Evolutionary conservation across 64 coral and sea anemone species (phyloP).

Genomic region (Stichodactyla mertensii): DNA sequence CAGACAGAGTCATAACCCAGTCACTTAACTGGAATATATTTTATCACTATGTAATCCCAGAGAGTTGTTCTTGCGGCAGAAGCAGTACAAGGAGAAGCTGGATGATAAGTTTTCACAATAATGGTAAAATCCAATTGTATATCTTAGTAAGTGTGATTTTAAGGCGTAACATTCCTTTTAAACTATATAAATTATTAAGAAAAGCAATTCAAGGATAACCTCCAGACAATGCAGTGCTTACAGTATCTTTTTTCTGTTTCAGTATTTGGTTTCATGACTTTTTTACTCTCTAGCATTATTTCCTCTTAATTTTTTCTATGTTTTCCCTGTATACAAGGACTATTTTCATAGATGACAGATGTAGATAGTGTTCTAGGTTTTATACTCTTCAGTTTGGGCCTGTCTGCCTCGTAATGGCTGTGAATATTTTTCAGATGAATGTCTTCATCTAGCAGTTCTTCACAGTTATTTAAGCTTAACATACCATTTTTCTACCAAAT

Average conservation of each 20-base stretch:
- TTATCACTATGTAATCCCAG: background rate
- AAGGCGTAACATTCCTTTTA: background rate
- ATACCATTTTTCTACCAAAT: too few relatives aligned
- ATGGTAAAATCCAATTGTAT: background rate
- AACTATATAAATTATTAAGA: background rate
- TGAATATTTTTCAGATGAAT: background rate
- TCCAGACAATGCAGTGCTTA: too few relatives aligned
- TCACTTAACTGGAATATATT: background rate
- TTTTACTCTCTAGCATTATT: too few relatives aligned
- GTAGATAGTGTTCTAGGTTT: background rate
- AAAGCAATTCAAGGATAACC: background rate
- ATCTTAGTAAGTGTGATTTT: background rate
- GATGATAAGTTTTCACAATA: background rate
- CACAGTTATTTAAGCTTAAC: too few relatives aligned
- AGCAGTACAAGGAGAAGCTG: background rate
- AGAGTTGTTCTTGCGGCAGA: background rate
- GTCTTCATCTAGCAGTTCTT: background rate
- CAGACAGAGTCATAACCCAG: background rate
- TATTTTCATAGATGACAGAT: background rate
- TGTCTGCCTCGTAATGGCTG: background rate
- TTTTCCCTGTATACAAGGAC: background rate
- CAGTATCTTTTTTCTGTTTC: too few relatives aligned
- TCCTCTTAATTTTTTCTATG: too few relatives aligned
- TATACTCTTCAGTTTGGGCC: background rate
- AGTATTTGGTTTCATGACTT: too few relatives aligned